These are phyloP conservation scores for Molossus molossus DNA, from an alignment of 2,797 vertebrate genomes.

Conservation along the genomic window DNA sequence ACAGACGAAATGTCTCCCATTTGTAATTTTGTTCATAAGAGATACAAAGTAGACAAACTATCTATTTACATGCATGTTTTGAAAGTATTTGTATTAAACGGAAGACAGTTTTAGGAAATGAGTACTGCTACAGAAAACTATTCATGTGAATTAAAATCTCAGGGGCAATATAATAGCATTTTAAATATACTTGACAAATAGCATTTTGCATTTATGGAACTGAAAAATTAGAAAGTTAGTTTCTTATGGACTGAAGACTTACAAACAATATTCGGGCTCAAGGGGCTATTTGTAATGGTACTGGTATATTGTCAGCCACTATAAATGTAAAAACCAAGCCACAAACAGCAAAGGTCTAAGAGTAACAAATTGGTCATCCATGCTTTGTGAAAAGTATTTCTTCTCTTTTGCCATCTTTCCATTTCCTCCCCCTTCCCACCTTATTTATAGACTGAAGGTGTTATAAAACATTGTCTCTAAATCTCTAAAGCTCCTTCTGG, in stretches of 20 bases:
- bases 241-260: not conserved
- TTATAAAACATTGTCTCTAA: slow-evolving; percentile 5
- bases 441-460: not conserved
- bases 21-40: not conserved
- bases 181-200: not conserved
- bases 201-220: not conserved
- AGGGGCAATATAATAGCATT: not conserved
- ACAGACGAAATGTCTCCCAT: not conserved
- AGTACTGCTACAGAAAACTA: not conserved
- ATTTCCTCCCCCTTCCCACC: not conserved
- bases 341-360: not conserved
- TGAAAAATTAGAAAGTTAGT: slow-evolving; percentile 51
- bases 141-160: not conserved
- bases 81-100: not conserved
- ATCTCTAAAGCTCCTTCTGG: not conserved
- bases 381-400: slow-evolving; percentile 32
- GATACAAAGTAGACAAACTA: not conserved
- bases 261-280: not conserved
- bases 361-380: not conserved
- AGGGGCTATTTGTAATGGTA: not conserved
- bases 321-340: not conserved
- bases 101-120: not conserved
- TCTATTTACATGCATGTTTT: not conserved
- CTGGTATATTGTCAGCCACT: not conserved
- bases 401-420: not conserved